Evolutionary conservation across 2,797 vertebrate species (phyloP).

Genomic region (Rhabdophis nuchalis): DNA sequence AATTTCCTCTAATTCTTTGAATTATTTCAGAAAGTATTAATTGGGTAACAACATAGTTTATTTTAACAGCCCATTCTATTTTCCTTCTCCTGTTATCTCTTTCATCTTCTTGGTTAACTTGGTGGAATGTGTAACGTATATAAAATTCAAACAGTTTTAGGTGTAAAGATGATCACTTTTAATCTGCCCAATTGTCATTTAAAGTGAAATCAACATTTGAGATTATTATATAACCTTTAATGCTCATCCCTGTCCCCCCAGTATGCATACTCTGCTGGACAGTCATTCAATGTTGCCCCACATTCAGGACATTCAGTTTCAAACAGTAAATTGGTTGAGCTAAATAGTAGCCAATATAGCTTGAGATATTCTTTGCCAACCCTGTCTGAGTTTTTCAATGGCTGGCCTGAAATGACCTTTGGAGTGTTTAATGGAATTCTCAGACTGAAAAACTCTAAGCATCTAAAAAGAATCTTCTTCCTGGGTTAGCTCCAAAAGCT

Average conservation of each 20-base stretch:
- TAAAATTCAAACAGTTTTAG: background rate
- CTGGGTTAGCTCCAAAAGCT: background rate
- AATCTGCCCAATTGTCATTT: background rate
- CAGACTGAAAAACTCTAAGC: background rate
- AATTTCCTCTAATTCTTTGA: background rate
- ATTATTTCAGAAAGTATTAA: background rate
- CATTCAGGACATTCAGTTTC: background rate
- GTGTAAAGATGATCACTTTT: background rate
- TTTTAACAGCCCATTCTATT: background rate
- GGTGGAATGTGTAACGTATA: background rate
- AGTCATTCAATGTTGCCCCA: background rate
- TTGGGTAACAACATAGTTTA: background rate
- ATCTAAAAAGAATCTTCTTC: background rate
- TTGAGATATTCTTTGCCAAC: background rate
- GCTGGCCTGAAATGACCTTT: background rate
- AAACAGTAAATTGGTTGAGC: background rate
- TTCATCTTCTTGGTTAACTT: background rate
- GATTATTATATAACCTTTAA: background rate
- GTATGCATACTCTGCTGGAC: background rate
- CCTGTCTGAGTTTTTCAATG: background rate
- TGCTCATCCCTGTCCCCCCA: background rate
- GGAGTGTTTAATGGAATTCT: background rate
- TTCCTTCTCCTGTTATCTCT: background rate
- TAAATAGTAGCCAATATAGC: background rate
- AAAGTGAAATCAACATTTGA: background rate